Evolutionary conservation across 2,113 vertebrate species (phyloP).

Genomic region (Rhynchopsitta pachyrhyncha): DNA sequence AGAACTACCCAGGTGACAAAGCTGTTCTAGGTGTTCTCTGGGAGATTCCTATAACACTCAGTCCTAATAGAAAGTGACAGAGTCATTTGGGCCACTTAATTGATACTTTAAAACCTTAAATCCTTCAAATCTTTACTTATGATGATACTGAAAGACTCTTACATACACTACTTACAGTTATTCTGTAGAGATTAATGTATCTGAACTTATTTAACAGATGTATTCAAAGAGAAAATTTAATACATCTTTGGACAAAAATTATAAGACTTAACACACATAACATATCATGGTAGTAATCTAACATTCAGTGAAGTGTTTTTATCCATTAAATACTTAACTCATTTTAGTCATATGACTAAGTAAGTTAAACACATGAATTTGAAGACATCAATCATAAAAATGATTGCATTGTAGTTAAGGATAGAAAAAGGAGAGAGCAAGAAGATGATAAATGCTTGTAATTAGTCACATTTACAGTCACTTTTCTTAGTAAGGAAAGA

Average conservation of each 20-base stretch:
- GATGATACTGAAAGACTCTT: neutral
- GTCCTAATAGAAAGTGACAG: neutral
- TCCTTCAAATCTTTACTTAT: neutral
- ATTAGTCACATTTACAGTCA: slow-evolving; percentile 5
- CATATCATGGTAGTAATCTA: neutral
- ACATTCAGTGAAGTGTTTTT: neutral
- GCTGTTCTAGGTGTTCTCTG: neutral
- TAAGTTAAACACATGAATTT: neutral
- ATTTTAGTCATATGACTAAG: neutral
- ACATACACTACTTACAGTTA: neutral
- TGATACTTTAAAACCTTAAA: neutral
- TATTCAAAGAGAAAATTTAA: neutral
- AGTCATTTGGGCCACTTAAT: neutral
- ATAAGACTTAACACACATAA: neutral
- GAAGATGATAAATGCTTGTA: slow-evolving; percentile 14
- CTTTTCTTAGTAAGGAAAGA: neutral
- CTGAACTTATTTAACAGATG: neutral
- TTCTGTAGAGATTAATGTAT: neutral
- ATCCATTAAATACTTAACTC: neutral
- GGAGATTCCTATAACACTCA: neutral
- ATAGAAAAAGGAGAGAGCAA: neutral
- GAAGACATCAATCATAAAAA: slow-evolving; percentile 21
- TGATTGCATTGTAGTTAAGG: neutral
- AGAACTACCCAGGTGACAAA: neutral
- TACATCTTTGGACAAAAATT: neutral